Evolutionary conservation across 1,140 invertebrate species (phyloP).

Genomic region (Aricia agestis): DNA sequence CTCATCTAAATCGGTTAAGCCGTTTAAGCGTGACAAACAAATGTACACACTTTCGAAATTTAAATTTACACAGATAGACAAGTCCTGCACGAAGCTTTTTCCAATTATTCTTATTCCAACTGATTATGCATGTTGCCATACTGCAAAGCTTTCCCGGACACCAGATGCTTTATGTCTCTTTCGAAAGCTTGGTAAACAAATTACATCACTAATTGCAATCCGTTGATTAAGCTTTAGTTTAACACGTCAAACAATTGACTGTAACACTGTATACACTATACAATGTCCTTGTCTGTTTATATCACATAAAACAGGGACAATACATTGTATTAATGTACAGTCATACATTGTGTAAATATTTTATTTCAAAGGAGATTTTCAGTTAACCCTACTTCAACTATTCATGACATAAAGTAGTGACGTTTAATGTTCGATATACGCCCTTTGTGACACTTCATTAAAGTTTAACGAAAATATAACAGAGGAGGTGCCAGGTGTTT

Average conservation of each 20-base stretch:
- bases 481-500: background rate
- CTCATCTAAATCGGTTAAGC: no score
- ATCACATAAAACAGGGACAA: no score
- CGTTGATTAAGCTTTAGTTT: conserved; percentile 3
- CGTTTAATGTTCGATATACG: background rate
- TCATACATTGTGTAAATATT: no score
- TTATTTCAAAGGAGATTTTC: no score
- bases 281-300: background rate
- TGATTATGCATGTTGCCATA: conserved; percentile 17
- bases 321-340: no score
- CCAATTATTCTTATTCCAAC: conserved; percentile 11
- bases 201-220: conserved; percentile 21
- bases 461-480: background rate
- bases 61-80: no score
- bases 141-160: conserved; percentile 11
- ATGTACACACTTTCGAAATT: no score
- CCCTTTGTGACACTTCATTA: background rate
- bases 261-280: background rate
- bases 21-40: no score
- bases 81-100: background rate
- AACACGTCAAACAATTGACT: background rate
- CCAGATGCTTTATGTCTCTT: conserved; percentile 12
- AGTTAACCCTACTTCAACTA: no score
- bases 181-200: conserved; percentile 16
- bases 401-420: background rate